A percentile compares a stretch with the other conserved stretches of the same genome.
Evolutionary conservation across 2,113 vertebrate species (phyloP).

Genomic region (Calypte anna): DNA sequence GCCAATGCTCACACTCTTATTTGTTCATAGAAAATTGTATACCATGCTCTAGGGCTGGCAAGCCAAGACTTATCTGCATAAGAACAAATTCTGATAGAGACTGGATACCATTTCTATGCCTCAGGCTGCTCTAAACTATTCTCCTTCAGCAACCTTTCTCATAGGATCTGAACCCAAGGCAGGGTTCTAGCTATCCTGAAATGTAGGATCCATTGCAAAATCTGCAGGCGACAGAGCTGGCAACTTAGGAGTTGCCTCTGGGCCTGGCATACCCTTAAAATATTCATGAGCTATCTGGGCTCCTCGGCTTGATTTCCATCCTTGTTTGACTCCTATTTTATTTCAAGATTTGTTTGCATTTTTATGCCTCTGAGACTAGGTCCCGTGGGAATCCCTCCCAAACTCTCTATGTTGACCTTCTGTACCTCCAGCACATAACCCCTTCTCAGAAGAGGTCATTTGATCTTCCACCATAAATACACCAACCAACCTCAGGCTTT

Average conservation of each 20-base stretch:
- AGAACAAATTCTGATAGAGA: conserved; percentile 23
- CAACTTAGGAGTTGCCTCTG: conserved; percentile 48
- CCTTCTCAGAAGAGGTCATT: conserved; percentile 23
- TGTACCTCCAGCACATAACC: conserved; percentile 16
- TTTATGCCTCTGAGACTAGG: conserved; percentile 59
- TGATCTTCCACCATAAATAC: conserved; percentile 14
- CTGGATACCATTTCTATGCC: conserved; percentile 11
- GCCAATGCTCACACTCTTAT: not conserved
- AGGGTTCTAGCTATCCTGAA: conserved; percentile 13
- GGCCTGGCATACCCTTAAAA: conserved; percentile 55
- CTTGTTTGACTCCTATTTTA: conserved; percentile 61
- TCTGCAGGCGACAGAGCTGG: not conserved
- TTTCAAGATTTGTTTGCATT: conserved; percentile 66
- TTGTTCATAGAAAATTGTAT: not conserved
- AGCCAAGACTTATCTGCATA: conserved; percentile 30
- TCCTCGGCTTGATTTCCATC: conserved; percentile 61
- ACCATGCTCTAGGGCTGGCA: conserved; percentile 35
- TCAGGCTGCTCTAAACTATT: not conserved
- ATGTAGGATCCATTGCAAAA: conserved; percentile 48
- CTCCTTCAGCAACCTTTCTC: not conserved
- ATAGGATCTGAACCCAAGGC: not conserved
- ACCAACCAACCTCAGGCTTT: not conserved
- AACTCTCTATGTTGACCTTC: not conserved
- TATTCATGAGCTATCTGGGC: conserved; percentile 33
- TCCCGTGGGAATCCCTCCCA: conserved; percentile 66